These are phyloP conservation scores for Rhineura floridana DNA, from an alignment of 2,113 vertebrate species.

Conservation along the genomic window DNA sequence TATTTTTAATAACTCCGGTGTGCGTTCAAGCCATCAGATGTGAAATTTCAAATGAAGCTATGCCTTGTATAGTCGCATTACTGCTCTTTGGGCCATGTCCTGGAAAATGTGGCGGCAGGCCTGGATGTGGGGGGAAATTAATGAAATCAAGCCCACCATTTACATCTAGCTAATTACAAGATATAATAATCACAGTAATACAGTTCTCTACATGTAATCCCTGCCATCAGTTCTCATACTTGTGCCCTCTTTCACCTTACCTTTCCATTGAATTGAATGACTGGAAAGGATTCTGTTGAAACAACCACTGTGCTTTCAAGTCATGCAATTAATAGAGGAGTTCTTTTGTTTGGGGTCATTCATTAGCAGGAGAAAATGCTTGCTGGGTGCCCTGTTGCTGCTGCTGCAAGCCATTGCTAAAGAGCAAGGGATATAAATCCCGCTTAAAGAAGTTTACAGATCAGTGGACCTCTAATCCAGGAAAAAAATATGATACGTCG, in stretches of 20 bases:
- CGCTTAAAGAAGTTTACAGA: background rate
- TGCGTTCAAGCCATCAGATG: conserved; percentile 5
- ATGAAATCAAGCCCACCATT: background rate
- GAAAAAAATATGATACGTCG: background rate
- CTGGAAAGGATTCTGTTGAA: background rate
- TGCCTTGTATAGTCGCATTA: background rate
- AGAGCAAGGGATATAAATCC: conserved; percentile 8
- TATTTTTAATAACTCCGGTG: conserved; percentile 3
- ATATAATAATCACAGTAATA: background rate
- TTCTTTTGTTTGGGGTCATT: conserved; percentile 6
- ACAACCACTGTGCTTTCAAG: conserved; percentile 12
- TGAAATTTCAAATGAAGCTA: background rate
- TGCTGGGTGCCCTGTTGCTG: conserved; percentile 29
- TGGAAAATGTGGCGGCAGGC: background rate
- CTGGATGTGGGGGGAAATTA: background rate
- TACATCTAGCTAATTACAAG: conserved; percentile 1
- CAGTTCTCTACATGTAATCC: background rate
- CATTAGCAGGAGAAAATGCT: conserved; percentile 18
- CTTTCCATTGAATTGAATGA: background rate
- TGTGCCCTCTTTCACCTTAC: background rate
- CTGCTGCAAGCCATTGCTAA: conserved; percentile 1
- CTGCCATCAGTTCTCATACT: background rate
- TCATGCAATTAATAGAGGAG: conserved; percentile 18
- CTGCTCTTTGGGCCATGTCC: background rate
- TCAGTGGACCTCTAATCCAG: conserved; percentile 11